Evolutionary conservation across 2,113 vertebrate species (phyloP).

Genomic region (Catharus fuscescens): DNA sequence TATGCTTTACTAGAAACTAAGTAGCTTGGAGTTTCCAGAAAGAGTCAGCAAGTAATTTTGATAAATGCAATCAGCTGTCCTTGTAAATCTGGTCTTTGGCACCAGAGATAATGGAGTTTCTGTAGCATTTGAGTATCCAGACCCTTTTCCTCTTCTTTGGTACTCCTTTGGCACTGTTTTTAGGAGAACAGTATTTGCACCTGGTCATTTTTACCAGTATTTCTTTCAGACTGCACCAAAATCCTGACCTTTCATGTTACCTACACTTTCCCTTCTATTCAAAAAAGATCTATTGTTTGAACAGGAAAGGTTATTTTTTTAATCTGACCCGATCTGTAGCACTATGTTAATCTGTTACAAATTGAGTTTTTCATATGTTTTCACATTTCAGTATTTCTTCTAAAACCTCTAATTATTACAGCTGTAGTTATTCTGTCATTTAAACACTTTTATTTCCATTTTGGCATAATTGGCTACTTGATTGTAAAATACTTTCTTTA

Average conservation of each 20-base stretch:
- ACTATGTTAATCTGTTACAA: not conserved
- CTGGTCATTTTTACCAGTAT: not conserved
- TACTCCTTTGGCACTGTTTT: not conserved
- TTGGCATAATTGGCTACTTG: not conserved
- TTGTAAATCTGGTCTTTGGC: not conserved
- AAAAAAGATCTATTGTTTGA: not conserved
- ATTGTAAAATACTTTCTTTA: constrained; percentile 14
- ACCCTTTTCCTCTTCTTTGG: not conserved
- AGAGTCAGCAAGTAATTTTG: not conserved
- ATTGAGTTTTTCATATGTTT: not conserved
- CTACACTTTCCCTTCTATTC: not conserved
- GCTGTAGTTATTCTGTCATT: constrained; percentile 46
- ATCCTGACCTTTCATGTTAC: not conserved
- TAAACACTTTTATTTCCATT: constrained; percentile 39
- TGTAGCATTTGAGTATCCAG: not conserved
- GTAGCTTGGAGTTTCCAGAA: not conserved
- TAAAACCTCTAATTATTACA: constrained; percentile 21
- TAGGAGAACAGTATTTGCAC: not conserved
- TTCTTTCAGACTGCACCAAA: not conserved
- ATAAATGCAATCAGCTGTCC: not conserved
- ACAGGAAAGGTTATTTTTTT: constrained; percentile 12
- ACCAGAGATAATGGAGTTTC: not conserved
- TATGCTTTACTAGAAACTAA: not conserved
- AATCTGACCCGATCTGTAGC: not conserved
- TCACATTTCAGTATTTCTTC: constrained; percentile 13